Conservation (phyloP, 2,797 vertebrate species). For the Margarornis squamiger region DNA sequence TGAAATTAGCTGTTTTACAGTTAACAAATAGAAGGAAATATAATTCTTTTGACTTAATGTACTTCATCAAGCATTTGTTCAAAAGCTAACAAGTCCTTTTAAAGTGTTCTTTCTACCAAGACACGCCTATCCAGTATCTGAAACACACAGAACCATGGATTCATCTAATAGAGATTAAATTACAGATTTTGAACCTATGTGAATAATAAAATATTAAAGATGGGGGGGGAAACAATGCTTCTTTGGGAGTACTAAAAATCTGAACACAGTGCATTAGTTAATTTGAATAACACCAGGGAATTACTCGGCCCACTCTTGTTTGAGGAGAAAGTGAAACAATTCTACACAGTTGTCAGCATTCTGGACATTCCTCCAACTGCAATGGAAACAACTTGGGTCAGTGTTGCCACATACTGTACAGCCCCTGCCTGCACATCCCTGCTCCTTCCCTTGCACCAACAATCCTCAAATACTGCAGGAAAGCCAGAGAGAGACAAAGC, state of each 20-base stretch:
- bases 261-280: neutral
- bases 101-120: neutral
- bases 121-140: neutral
- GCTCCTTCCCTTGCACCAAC: neutral
- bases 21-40: neutral
- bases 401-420: neutral
- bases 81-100: neutral
- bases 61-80: neutral
- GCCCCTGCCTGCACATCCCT: neutral
- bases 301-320: neutral
- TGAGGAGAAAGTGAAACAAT: neutral
- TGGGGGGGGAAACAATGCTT: rapidly evolving
- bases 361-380: neutral
- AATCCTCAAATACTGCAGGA: neutral
- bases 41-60: neutral
- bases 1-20: neutral
- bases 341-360: neutral
- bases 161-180: neutral
- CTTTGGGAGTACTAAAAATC: neutral
- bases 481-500: neutral
- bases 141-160: neutral
- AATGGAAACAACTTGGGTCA: neutral
- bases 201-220: neutral
- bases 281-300: neutral
- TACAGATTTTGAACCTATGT: neutral